These are phyloP conservation scores for Gasterosteus nipponicus DNA, from an alignment of 2,113 vertebrate species.

Conservation along the genomic window DNA sequence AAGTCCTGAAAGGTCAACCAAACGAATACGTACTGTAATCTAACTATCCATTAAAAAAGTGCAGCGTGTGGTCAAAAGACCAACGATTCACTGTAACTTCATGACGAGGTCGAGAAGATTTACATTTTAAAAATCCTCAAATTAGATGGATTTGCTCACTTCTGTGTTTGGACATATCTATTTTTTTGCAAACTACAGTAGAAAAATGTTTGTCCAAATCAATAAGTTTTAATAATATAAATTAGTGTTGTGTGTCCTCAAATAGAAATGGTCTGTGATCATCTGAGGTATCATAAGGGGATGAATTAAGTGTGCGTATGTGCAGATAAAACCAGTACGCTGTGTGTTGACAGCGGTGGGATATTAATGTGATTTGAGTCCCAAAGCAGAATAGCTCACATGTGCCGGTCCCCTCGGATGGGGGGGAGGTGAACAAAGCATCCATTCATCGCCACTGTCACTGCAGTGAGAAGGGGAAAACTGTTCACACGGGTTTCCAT, in stretches of 20 bases:
- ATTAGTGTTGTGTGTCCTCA: not conserved
- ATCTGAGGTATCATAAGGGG: conserved; percentile 15
- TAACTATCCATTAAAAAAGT: not conserved
- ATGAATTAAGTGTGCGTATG: conserved; percentile 3
- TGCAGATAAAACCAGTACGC: conserved; percentile 33
- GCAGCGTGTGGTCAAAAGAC: not conserved
- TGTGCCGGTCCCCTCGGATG: conserved; percentile 63
- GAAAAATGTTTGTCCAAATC: not conserved
- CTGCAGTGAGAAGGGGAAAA: conserved; percentile 64
- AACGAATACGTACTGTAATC: not conserved
- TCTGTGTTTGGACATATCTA: not conserved
- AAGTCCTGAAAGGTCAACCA: not conserved
- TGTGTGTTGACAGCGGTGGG: conserved; percentile 34
- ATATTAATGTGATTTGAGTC: conserved; percentile 76
- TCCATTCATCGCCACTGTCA: conserved; percentile 74
- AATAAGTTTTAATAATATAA: not conserved
- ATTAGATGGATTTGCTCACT: not conserved
- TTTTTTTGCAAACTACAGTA: not conserved
- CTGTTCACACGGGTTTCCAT: conserved; percentile 67
- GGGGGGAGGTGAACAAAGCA: conserved; percentile 70
- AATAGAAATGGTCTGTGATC: not conserved
- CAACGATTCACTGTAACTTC: not conserved
- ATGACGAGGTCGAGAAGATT: not conserved
- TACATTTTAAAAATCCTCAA: no score
- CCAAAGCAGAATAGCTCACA: conserved; percentile 71